Conservation (phyloP, 2,113 vertebrate species). For the Gopherus evgoodei region DNA sequence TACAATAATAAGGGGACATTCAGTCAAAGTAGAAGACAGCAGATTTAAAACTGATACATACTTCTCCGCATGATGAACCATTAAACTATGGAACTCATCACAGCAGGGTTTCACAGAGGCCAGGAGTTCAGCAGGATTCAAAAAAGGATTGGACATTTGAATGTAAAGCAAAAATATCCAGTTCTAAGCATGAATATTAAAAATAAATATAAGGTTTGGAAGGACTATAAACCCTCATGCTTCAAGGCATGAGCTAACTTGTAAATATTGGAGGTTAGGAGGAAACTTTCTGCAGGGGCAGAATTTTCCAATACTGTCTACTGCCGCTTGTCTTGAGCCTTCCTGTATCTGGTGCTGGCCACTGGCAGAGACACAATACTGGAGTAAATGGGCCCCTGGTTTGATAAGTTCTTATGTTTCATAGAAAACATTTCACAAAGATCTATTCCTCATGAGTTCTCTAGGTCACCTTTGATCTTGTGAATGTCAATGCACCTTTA, state of each 20-base stretch:
- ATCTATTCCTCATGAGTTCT: neutral
- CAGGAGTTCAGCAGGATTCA: neutral
- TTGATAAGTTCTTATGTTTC: neutral
- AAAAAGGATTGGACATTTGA: neutral
- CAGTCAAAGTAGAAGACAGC: neutral
- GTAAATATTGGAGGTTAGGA: neutral
- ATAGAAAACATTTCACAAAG: neutral
- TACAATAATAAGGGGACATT: neutral
- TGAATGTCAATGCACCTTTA: neutral
- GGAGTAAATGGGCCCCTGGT: fast-evolving
- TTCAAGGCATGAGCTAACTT: neutral
- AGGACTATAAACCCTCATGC: neutral
- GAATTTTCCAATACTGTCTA: neutral
- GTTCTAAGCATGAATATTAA: neutral
- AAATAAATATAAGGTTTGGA: neutral
- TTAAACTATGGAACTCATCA: fast-evolving
- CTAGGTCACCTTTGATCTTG: neutral
- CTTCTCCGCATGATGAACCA: neutral
- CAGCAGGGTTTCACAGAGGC: neutral
- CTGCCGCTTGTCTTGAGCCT: neutral
- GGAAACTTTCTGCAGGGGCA: neutral
- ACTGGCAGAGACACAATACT: neutral
- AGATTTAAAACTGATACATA: fast-evolving
- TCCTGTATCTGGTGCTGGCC: neutral
- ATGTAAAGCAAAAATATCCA: neutral